These are phyloP conservation scores for Etheostoma cragini DNA, from an alignment of 2,113 vertebrate species.

Conservation along the genomic window DNA sequence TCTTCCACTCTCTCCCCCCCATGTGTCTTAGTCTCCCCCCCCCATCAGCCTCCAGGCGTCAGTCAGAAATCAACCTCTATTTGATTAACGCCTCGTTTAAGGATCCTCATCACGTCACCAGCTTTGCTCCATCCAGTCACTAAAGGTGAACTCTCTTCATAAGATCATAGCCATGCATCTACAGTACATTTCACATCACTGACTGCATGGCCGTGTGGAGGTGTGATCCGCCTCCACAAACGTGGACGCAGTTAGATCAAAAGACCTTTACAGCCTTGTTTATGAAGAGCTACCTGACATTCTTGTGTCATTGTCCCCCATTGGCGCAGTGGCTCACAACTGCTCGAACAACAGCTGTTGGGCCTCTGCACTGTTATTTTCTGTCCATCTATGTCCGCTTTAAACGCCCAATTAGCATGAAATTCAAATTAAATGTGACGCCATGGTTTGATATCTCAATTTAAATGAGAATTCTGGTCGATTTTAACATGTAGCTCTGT, in stretches of 20 bases:
- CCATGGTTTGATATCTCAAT: conserved; percentile 52
- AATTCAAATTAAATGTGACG: conserved; percentile 57
- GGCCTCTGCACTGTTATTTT: conserved; percentile 20
- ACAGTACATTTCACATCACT: conserved; percentile 51
- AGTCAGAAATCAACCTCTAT: conserved; percentile 66
- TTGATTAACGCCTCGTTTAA: conserved; percentile 57
- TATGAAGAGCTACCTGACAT: conserved; percentile 60
- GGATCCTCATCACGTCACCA: conserved; percentile 40
- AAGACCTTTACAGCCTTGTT: conserved; percentile 55
- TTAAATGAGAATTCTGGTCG: not conserved
- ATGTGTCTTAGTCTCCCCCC: not conserved
- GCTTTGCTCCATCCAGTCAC: conserved; percentile 25
- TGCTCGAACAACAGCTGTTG: conserved; percentile 63
- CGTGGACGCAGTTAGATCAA: conserved; percentile 46
- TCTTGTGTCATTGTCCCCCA: conserved; percentile 42
- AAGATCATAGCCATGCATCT: conserved; percentile 39
- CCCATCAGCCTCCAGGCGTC: conserved; percentile 22
- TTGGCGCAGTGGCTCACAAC: conserved; percentile 24
- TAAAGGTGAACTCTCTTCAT: conserved; percentile 50
- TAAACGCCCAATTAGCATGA: conserved; percentile 49
- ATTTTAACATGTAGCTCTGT: too few relatives aligned
- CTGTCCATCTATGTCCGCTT: conserved; percentile 23
- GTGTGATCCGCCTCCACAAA: conserved; percentile 21
- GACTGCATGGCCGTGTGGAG: not conserved
- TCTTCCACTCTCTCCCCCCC: not conserved